Percentiles rank a stretch among this genome's conserved stretches.
phyloP scores from a whole-genome alignment of 2,888 invertebrate genomes.

The Caenorhabditis virilis region DNA sequence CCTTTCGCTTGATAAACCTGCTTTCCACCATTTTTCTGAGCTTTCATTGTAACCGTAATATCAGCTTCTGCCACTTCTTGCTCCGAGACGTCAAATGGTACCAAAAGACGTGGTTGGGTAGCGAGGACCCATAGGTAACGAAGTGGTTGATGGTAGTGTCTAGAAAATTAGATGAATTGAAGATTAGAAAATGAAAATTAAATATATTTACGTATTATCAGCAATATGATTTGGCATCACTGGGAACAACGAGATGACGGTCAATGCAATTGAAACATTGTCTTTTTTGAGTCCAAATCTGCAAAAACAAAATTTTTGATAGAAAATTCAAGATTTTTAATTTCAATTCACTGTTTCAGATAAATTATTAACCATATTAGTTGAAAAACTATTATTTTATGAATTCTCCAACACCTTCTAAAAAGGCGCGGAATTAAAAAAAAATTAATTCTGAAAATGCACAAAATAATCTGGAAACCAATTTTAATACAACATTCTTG shows the following conservation, averaged over 20 bases:
- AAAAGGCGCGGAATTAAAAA: conserved; percentile 2
- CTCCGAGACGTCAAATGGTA: conserved; percentile 82
- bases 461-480: too few species aligned
- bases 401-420: too few species aligned
- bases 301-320: conserved; percentile 5
- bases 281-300: conserved; percentile 74
- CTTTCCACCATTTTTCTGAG: conserved; percentile 60
- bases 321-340: too few species aligned
- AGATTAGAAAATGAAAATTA: background rate
- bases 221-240: conserved; percentile 94
- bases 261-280: conserved; percentile 84
- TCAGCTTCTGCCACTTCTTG: conserved; percentile 28
- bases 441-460: too few species aligned
- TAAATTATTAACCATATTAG: background rate
- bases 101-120: conserved; percentile 84
- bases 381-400: too few species aligned
- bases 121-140: conserved; percentile 93
- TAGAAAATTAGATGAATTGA: conserved; percentile 68
- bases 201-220: conserved; percentile 81
- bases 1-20: conserved; percentile 13
- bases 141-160: conserved; percentile 94
- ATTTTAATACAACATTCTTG: too few species aligned
- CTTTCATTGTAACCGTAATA: conserved; percentile 61
- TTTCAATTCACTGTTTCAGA: background rate
- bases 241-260: conserved; percentile 92